These are phyloP conservation scores for Camptogramma bilineatum DNA, from an alignment of 2,888 invertebrate genomes.

Conservation along the genomic window DNA sequence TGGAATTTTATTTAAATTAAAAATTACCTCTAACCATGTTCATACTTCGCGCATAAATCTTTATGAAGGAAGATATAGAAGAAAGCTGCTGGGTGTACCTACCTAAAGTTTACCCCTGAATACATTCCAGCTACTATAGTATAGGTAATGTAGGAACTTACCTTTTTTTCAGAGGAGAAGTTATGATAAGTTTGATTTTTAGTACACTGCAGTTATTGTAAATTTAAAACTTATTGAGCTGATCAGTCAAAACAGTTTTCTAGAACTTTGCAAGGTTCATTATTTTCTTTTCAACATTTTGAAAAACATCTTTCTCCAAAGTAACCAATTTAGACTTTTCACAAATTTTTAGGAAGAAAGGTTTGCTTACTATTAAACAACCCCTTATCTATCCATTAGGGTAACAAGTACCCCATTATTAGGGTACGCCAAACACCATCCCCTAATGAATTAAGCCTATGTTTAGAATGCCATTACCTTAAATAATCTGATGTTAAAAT, in stretches of 20 bases:
- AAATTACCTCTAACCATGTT: not conserved
- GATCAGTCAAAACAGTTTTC: no score
- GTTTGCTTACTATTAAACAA: slow-evolving; percentile 10
- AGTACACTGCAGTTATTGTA: no score
- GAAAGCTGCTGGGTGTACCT: no score
- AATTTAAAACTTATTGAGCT: no score
- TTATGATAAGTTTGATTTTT: no score
- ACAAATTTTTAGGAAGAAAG: not conserved
- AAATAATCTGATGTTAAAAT: slow-evolving; percentile 7
- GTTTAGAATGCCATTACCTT: slow-evolving; percentile 22
- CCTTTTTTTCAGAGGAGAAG: no score
- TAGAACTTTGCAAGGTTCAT: no score
- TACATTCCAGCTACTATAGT: no score
- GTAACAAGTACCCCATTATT: slow-evolving; percentile 25
- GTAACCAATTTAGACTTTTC: not conserved
- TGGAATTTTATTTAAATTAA: not conserved
- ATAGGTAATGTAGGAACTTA: no score
- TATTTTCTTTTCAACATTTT: not conserved
- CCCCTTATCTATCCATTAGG: slow-evolving; percentile 18
- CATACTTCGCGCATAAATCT: not conserved
- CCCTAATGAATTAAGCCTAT: slow-evolving; percentile 20
- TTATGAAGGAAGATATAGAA: not conserved
- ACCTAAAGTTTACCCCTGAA: not conserved
- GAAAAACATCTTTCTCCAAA: not conserved
- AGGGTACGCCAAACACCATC: slow-evolving; percentile 26